Evolutionary conservation across 2,888 invertebrate genomes (phyloP), one percentile per base, ranked within the genome.

Genomic region (Apomyelois bistriatella): DNA sequence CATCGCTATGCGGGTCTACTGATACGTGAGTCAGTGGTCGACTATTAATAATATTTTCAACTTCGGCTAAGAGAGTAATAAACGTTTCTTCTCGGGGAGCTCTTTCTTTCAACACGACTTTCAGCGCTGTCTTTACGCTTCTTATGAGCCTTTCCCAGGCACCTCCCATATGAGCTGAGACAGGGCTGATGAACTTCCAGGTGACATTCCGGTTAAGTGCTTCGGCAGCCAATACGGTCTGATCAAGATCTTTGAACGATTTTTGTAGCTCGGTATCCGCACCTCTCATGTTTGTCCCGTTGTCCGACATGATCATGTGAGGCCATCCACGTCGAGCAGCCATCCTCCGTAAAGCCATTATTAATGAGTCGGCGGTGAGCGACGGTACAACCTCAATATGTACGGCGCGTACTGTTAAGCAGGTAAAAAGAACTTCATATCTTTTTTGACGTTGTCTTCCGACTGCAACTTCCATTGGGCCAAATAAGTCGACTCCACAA

Each of bases 351-450:
- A 62, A 51, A 1, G 63, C 63, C 58, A 66, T n/a, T n/a, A n/a
- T n/a, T n/a, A n/a, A n/a, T n/a, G n/a, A n/a, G n/a, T n/a, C n/a
- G n/a, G n/a, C n/a, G n/a, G n/a, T n/a, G n/a, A n/a, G n/a, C n/a
- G n/a, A n/a, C n/a, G n/a, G n/a, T n/a, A n/a, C n/a, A n/a, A n/a
- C n/a, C n/a, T n/a, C n/a, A n/a, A n/a, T n/a, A n/a, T n/a, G n/a
- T n/a, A n/a, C n/a, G n/a, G n/a, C 62, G 5, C 64, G 53, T 0
- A 63, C 55, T 0, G 61, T 62, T 1, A 67, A 35, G 30, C 67
- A 67, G 1, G 65, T 65, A 28, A 65, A 67, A 10, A 65, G 36
- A 0, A 64, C 62, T 0, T 64, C 65, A 28, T 61, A 65, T 10
- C 62, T 43, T 36, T 60, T 61, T 17, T 59, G 58, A 4, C 55